Evolutionary conservation across 2,888 invertebrate genomes (phyloP).

Genomic region (Brassicogethes aeneus): DNA sequence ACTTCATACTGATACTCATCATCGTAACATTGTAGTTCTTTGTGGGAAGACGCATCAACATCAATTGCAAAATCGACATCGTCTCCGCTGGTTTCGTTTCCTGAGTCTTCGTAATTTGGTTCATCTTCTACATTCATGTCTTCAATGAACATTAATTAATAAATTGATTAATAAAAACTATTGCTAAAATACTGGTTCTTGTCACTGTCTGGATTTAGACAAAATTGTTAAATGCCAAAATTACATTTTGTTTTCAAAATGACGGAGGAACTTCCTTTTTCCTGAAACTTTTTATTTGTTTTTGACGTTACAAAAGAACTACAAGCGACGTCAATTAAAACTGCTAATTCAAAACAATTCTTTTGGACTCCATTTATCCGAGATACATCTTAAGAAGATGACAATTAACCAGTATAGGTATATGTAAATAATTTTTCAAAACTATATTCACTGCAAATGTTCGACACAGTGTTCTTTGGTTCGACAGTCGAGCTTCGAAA

Average conservation of each 20-base stretch:
- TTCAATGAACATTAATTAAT: slow-evolving; percentile 7
- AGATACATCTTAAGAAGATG: too few relatives aligned
- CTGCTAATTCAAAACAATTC: too few relatives aligned
- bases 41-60: slow-evolving; percentile 66
- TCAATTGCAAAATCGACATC: slow-evolving; percentile 91
- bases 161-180: slow-evolving; percentile 4
- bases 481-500: too few relatives aligned
- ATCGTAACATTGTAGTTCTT: slow-evolving; percentile 69
- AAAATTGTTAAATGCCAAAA: slow-evolving; percentile 17
- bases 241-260: slow-evolving; percentile 1
- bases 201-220: slow-evolving; percentile 20
- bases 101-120: slow-evolving; percentile 79
- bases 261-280: too few relatives aligned
- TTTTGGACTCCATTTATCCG: too few relatives aligned
- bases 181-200: background rate
- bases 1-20: slow-evolving; percentile 95
- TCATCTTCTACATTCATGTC: slow-evolving; percentile 91
- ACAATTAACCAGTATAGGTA: too few relatives aligned
- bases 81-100: slow-evolving; percentile 89
- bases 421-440: background rate
- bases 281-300: too few relatives aligned
- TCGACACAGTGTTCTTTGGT: too few relatives aligned
- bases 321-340: too few relatives aligned
- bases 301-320: too few relatives aligned
- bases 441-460: background rate